Evolutionary conservation across 2,888 invertebrate genomes (phyloP).

Genomic region (Podabrus alpinus): DNA sequence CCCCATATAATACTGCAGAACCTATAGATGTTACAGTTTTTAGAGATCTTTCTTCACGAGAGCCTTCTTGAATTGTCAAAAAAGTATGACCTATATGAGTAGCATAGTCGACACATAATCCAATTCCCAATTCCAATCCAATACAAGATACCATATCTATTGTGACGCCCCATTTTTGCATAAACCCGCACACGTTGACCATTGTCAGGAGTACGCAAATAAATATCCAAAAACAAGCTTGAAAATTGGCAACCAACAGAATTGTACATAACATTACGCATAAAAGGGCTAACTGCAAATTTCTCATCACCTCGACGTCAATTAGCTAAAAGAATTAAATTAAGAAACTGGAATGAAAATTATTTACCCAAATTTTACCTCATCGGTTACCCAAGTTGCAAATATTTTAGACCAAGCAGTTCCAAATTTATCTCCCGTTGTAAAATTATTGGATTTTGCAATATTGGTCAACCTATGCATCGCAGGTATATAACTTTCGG

Average conservation of each 20-base stretch:
- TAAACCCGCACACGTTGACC: constrained; percentile 74
- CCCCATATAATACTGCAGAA: constrained; percentile 76
- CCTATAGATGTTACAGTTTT: constrained; percentile 74
- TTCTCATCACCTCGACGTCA: constrained; percentile 73
- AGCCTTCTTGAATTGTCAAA: constrained; percentile 63
- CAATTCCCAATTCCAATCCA: constrained; percentile 78
- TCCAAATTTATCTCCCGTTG: constrained; percentile 64
- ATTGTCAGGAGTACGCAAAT: constrained; percentile 74
- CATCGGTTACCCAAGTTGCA: constrained; percentile 78
- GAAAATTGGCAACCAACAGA: constrained; percentile 74
- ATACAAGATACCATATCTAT: constrained; percentile 83
- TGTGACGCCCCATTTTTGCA: constrained; percentile 81
- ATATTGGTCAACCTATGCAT: constrained; percentile 69
- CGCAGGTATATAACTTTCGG: constrained; percentile 72
- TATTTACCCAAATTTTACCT: constrained; percentile 53
- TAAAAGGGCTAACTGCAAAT: constrained; percentile 72
- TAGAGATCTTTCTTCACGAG: constrained; percentile 62
- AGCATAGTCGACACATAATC: constrained; percentile 83
- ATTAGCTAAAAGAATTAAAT: constrained; percentile 59
- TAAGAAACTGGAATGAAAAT: not conserved
- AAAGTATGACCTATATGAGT: constrained; percentile 83
- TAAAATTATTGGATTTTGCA: constrained; percentile 62
- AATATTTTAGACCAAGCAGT: constrained; percentile 75
- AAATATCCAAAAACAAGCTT: constrained; percentile 80
- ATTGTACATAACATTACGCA: constrained; percentile 82